Conservation (phyloP, 2,113 vertebrate genomes). For the Synodontis membranacea region DNA sequence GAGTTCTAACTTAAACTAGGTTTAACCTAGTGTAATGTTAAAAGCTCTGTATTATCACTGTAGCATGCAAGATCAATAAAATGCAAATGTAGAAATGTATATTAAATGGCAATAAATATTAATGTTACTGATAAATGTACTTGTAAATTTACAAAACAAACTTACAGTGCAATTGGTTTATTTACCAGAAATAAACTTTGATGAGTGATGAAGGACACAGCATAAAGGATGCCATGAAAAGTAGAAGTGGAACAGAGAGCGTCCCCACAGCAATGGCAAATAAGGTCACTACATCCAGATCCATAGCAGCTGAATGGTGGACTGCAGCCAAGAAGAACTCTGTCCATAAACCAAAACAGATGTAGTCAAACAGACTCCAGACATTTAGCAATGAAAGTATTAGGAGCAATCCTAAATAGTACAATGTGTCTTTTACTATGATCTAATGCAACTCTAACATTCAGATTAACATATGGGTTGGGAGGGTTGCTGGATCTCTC, state of each 20-base stretch:
- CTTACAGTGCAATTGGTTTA: not conserved
- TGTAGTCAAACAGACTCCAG: not conserved
- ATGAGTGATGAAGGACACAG: slow-evolving; percentile 92
- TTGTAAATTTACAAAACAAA: not conserved
- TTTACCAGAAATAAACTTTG: slow-evolving; percentile 93
- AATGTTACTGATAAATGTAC: not conserved
- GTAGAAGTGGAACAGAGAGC: slow-evolving; percentile 88
- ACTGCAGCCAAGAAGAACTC: slow-evolving; percentile 50
- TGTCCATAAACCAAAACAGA: slow-evolving; percentile 20
- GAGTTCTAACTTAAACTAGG: not conserved
- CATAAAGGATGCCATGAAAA: slow-evolving; percentile 87
- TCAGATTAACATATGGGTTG: slow-evolving; percentile 10
- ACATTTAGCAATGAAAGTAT: not conserved
- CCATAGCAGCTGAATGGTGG: slow-evolving; percentile 69
- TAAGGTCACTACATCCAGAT: slow-evolving; percentile 87
- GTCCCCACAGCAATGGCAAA: slow-evolving; percentile 85
- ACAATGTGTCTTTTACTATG: not conserved
- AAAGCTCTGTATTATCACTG: not conserved
- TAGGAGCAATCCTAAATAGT: not conserved
- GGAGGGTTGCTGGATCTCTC: slow-evolving; percentile 30
- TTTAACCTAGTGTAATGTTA: not conserved
- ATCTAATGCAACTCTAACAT: not conserved
- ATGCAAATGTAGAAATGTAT: not conserved
- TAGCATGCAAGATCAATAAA: not conserved
- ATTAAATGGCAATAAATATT: not conserved